Base-by-base conservation (phyloP, 1,140 invertebrate genomes). In the Bombus pyrosoma region DNA sequence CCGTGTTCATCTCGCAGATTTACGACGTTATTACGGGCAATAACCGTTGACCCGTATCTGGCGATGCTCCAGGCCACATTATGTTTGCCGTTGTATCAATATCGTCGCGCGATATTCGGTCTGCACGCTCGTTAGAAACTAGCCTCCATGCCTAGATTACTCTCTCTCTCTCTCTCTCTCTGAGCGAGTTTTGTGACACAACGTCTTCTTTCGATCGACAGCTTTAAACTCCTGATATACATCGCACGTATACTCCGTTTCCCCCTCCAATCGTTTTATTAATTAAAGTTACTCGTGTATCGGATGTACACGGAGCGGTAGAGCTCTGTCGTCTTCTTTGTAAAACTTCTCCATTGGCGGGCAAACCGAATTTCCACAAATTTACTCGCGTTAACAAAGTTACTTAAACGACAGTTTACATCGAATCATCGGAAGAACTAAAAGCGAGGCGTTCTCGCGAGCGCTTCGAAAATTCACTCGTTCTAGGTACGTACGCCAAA, bases 11-110 rank as follows among this genome's bases (percentile, higher is more conserved):
- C 85, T 62, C 28, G 18, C 74, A 77, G 85, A 85, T 85, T 85
- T 85, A 80, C 77, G 83, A 80, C 77, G 83, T 85, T 85, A 85
- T 85, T 85, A 85, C 77, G 57, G 39, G 64, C 77, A 71, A 71
- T 85, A 85, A 85, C 77, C 85, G 53, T 80, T 80, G 68, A 85
- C 76, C 83, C 68, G 76, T 80, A 85, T 85, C 68, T 80, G 83
- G 76, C 68, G 9, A 18, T 34, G 74, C 43, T 86, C 85, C 81
- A 86, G 64, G 41, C 37, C 73, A 32, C 81, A 86, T 86, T 86
- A 86, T 76, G 74, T 77, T 83, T 80, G 43, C 37, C 59, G 75
- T 80, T 85, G 82, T 79, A 80, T 87, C 86, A 75, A 85, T 85
- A 87, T 75, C 74, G 68, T 69, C 47, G 57, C 53, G n/a, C 59